phyloP scores from a whole-genome alignment of 2,888 invertebrate genomes.

The Neelides folsomi region DNA sequence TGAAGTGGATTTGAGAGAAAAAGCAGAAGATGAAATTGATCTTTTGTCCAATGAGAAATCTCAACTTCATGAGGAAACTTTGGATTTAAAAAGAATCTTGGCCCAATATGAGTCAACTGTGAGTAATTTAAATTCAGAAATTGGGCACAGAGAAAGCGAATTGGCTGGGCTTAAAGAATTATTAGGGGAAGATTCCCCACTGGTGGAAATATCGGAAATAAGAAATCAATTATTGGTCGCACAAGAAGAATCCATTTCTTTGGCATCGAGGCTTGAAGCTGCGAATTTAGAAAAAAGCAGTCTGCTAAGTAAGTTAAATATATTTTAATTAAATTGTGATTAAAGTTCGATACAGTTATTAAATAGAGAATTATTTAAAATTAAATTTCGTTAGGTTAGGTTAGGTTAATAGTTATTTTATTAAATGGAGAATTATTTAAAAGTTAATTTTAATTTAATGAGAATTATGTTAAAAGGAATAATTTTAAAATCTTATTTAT shows the following conservation, averaged over 20 bases:
- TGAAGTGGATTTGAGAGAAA: slow-evolving; percentile 18
- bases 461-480: no score
- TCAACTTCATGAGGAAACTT: slow-evolving; percentile 12
- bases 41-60: no score
- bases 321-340: not conserved
- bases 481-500: no score
- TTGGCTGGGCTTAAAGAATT: slow-evolving; percentile 23
- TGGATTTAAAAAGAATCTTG: slow-evolving; percentile 21
- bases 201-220: slow-evolving; percentile 29
- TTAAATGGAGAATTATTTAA: no score
- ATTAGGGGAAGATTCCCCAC: slow-evolving; percentile 31
- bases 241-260: slow-evolving; percentile 20
- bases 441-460: no score
- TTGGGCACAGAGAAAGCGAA: slow-evolving; percentile 28
- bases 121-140: slow-evolving; percentile 21
- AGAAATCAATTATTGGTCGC: slow-evolving; percentile 19
- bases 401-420: no score
- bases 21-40: not conserved
- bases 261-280: slow-evolving; percentile 23
- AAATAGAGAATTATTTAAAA: no score
- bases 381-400: not conserved
- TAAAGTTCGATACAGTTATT: no score
- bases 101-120: slow-evolving; percentile 30
- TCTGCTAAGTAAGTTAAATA: slow-evolving; percentile 17
- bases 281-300: slow-evolving; percentile 23